Evolutionary conservation across 2,888 invertebrate species (phyloP), one percentile per base, ranked within the genome.

Genomic region (Stomorhina lunata): DNA sequence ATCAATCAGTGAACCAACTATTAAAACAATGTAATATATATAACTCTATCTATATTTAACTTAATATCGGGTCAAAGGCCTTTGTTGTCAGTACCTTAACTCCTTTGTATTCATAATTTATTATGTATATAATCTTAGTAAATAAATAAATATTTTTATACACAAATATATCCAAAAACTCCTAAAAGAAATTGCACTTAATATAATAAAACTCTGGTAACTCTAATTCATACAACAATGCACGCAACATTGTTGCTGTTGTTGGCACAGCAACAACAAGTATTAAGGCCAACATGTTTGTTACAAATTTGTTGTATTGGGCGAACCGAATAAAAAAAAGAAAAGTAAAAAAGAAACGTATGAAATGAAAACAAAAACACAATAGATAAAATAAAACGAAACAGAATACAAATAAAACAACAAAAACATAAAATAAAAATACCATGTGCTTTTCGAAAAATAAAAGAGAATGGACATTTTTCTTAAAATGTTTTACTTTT

Each of bases 371-470:
- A 43, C 25, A 32, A 45, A 50, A 20, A 55, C 15, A 37, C 15
- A 55, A 69, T 55, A 32, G 12, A 73, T 27, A 15, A 20, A 25
- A 34, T 22, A 22, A 25, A 20, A 34, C 61, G 17, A 32, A 37
- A 4, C 12, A 65, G 32, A 75, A 4, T n/a, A 50, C 17, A 50
- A 73, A 27, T 53, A 40, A 50, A 57, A 61, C 15, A 50, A 61
- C 15, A 32, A 61, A 6, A 20, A 50, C 53, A 40, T 32, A 6
- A 63, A 29, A 57, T 29, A 34, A 48, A 34, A 76, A 48, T 45
- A 25, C 57, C 57, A 76, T 66, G 66, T 76, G 76, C 55, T 76
- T 66, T 66, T 75, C 32, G 53, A 12, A 12, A 12, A 37, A 37
- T 12, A n/a, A n/a, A 68, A 53, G 25, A 50, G n/a, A 66, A 50